Base-by-base conservation (phyloP, 2,888 invertebrate genomes). In the Desoria tigrina region DNA sequence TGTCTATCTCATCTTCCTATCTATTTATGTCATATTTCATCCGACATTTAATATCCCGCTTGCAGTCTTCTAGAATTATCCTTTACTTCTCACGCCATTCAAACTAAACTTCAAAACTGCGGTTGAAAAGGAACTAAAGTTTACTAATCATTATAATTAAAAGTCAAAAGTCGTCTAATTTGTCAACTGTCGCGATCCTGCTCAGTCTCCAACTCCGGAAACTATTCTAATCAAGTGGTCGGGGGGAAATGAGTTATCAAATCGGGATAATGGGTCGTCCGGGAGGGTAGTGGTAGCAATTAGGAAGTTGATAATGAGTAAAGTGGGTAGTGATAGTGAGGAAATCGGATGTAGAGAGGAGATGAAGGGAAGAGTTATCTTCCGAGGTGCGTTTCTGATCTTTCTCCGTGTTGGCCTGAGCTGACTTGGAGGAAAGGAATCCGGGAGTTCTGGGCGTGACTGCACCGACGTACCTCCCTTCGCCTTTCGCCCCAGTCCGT, bases 401-500 rank as follows among this genome's bases (percentile, higher is more conserved):
- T 57, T 57, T 26, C 57, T 57, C 42, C 42, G 57, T 4, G 26
- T 58, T 45, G 58, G 58, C 45, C 28, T 49, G 45, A 27, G 42
- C 60, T 62, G 55, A 16, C 55, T 21, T 49, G 60, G 51, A 63
- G 63, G 50, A 58, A 54, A 63, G 63, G 60, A 69, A 65, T 66
- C 49, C 66, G 72, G 68, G 71, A 71, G 57, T 71, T 67, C 64
- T 60, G 69, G 74, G 74, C 74, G 74, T 68, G 70, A 69, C 69
- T 65, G 66, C 72, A 71, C 71, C 65, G 73, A 62, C 69, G 66
- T 67, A 65, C 70, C 58, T 69, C 70, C 72, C 71, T 68, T 66
- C 66, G 67, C 72, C 71, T 61, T 66, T 68, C 67, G 64, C 64
- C 64, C 58, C 24, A 59, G 51, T 65, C 60, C 26, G 56, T 61